Evolutionary conservation across 2,113 vertebrate genomes (phyloP).

Genomic region (Oryzias melastigma): DNA sequence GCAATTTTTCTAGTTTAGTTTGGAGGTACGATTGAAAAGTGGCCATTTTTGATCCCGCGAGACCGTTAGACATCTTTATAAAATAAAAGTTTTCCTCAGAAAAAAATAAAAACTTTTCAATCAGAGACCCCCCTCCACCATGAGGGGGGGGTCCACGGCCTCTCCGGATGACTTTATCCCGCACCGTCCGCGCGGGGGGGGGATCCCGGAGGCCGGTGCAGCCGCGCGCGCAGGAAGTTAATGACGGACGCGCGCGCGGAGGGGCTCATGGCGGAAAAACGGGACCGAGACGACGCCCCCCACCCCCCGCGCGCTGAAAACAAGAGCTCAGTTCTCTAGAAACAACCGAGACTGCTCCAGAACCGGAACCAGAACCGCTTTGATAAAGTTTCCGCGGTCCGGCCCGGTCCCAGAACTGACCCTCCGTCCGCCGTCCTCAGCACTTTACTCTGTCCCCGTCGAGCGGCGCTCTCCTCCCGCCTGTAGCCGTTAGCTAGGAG

Average conservation of each 20-base stretch:
- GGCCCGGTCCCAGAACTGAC: too few species aligned
- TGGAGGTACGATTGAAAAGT: constrained; percentile 21
- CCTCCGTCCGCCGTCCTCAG: too few species aligned
- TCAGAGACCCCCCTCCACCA: too few species aligned
- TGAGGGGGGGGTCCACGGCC: constrained; percentile 64
- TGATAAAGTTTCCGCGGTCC: too few species aligned
- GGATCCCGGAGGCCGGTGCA: constrained; percentile 20
- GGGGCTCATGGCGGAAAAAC: constrained; percentile 50
- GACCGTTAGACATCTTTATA: constrained; percentile 13
- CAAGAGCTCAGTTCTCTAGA: too few species aligned
- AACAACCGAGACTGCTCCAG: too few species aligned
- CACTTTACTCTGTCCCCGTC: not conserved
- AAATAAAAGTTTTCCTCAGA: too few species aligned
- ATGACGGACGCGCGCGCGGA: constrained; percentile 30
- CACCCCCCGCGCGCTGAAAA: constrained; percentile 7
- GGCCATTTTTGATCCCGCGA: constrained; percentile 39
- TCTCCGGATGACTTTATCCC: constrained; percentile 53
- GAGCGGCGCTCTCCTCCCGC: not conserved
- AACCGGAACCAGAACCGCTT: too few species aligned
- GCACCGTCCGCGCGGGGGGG: constrained; percentile 47
- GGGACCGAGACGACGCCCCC: constrained; percentile 51
- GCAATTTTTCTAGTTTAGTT: too few species aligned
- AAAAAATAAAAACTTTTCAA: too few species aligned
- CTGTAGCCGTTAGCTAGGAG: constrained; percentile 3
- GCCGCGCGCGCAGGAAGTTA: constrained; percentile 60